Percentiles rank a stretch among this genome's conserved stretches.
phyloP scores from a whole-genome alignment of 92 coral and sea anemone genomes.

The Zoanthus sansibaricus region DNA sequence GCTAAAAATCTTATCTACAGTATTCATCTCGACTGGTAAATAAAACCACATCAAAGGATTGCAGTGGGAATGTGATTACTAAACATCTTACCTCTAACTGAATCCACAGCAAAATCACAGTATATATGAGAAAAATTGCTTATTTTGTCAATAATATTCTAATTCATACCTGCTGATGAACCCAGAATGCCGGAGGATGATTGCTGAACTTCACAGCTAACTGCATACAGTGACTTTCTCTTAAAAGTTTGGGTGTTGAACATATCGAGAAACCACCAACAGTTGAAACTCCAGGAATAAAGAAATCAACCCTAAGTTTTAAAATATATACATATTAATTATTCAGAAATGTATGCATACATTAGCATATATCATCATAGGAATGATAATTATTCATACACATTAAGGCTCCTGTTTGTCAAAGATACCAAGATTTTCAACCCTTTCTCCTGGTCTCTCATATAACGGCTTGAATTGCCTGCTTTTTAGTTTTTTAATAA shows the following conservation, averaged over 20 bases:
- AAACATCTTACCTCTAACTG: too few species aligned
- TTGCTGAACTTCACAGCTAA: conserved; percentile 84
- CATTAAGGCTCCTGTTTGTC: too few species aligned
- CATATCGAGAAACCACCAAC: conserved; percentile 96
- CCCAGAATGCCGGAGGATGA: conserved; percentile 96
- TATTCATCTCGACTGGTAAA: too few species aligned
- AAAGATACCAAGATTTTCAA: too few species aligned
- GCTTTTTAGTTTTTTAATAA: too few species aligned
- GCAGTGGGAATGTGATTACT: too few species aligned
- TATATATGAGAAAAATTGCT: too few species aligned
- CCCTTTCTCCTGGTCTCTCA: too few species aligned
- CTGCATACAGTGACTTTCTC: conserved; percentile 55
- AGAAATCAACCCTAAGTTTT: conserved; percentile 88
- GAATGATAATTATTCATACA: neutral
- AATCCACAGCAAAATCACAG: too few species aligned
- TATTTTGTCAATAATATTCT: too few species aligned
- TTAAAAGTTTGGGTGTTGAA: conserved; percentile 76
- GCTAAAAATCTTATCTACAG: conserved; percentile 53
- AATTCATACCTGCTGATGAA: conserved; percentile 72
- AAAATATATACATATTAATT: neutral
- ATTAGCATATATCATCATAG: neutral
- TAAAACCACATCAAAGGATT: too few species aligned
- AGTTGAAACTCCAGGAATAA: conserved; percentile 85
- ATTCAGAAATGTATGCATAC: neutral
- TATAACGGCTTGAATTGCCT: too few species aligned